A percentile compares a stretch with the other conserved stretches of the same genome.
Conservation (phyloP, 2,888 invertebrate species). For the Bugula neritina region DNA sequence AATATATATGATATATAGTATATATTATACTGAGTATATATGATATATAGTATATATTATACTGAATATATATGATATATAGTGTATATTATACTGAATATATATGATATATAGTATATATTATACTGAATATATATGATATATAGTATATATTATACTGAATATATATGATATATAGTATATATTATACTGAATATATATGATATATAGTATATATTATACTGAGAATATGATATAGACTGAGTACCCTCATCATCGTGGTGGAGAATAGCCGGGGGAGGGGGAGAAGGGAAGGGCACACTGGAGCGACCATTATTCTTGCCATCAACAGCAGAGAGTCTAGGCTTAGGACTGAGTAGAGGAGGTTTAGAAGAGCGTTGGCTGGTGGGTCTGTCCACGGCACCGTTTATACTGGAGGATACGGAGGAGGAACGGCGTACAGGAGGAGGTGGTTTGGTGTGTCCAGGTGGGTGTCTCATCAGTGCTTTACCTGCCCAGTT, state of each 20-base stretch:
- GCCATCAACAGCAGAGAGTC: background rate
- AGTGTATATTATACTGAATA: background rate
- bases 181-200: background rate
- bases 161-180: background rate
- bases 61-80: background rate
- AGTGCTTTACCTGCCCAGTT: constrained; percentile 34
- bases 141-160: background rate
- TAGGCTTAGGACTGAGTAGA: constrained; percentile 8
- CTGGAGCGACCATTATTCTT: background rate
- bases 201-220: no score
- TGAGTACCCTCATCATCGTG: constrained; percentile 24
- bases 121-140: background rate
- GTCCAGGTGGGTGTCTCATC: constrained; percentile 37
- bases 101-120: background rate
- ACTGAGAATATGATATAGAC: no score
- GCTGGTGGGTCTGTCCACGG: background rate
- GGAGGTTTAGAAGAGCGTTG: constrained; percentile 14
- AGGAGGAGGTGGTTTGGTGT: constrained; percentile 46
- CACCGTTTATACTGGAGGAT: constrained; percentile 31
- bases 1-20: background rate
- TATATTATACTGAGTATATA: background rate
- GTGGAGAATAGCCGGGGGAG: background rate
- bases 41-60: background rate
- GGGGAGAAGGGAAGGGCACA: background rate
- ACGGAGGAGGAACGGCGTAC: constrained; percentile 45